These are phyloP conservation scores for Tachina grossa DNA, from an alignment of 2,888 invertebrate species.

Conservation along the genomic window DNA sequence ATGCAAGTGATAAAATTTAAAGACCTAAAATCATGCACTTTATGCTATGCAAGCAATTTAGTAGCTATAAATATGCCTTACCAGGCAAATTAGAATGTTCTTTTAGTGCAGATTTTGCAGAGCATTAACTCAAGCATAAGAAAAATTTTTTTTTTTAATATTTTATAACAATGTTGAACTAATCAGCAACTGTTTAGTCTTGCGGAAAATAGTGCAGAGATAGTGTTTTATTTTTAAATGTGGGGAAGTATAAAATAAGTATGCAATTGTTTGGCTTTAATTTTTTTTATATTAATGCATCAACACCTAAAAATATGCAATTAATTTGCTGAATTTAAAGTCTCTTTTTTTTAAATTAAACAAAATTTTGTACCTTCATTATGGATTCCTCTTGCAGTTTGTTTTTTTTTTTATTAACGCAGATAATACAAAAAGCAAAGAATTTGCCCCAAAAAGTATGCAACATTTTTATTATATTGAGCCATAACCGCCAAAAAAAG, in stretches of 20 bases:
- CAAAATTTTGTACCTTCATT: too few species aligned
- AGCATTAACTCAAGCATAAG: conserved; percentile 1
- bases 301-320: too few species aligned
- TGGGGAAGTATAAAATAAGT: neutral
- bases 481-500: too few species aligned
- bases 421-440: too few species aligned
- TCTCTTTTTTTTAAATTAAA: too few species aligned
- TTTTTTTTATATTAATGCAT: neutral
- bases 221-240: neutral
- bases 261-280: neutral
- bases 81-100: neutral
- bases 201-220: neutral
- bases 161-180: neutral
- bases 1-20: neutral
- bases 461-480: neutral
- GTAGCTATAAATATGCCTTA: neutral
- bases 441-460: neutral
- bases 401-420: too few species aligned
- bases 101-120: neutral
- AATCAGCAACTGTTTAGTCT: neutral
- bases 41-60: neutral
- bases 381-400: too few species aligned
- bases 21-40: neutral
- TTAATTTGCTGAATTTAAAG: too few species aligned
- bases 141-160: neutral